A percentile compares a stretch with the other conserved stretches of the same genome.
Conservation (phyloP, 2,797 vertebrate genomes). For the Hyperoplus lanceolatus region DNA sequence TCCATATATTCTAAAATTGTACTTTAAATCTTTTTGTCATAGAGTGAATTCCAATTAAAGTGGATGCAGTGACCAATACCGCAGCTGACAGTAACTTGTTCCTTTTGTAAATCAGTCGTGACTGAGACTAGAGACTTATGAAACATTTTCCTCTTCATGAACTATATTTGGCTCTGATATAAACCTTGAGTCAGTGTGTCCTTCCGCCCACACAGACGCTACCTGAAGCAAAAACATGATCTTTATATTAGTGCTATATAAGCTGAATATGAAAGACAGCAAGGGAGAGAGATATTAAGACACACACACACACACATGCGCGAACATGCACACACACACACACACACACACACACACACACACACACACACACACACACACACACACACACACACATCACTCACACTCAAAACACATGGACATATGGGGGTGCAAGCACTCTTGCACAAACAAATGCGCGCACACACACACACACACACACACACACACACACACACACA, state of each 20-base stretch:
- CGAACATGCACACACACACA: constrained; percentile 1
- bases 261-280: constrained; percentile 17
- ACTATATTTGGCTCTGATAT: constrained; percentile 61
- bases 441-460: too few species aligned
- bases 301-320: constrained; percentile 3
- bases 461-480: too few species aligned
- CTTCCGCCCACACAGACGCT: constrained; percentile 50
- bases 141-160: constrained; percentile 50
- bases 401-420: background rate
- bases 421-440: too few species aligned
- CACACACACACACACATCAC: constrained; percentile 8
- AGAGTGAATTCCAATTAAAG: background rate
- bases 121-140: constrained; percentile 52
- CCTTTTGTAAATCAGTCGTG: constrained; percentile 15
- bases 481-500: background rate
- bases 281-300: constrained; percentile 11
- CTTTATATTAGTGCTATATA: constrained; percentile 43
- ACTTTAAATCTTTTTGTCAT: background rate
- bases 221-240: constrained; percentile 51
- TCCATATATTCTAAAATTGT: background rate
- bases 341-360: constrained; percentile 11
- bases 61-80: background rate
- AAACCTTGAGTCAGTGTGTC: constrained; percentile 57
- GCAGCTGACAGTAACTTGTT: constrained; percentile 2
- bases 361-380: constrained; percentile 13